A percentile compares a stretch with the other conserved stretches of the same genome.
phyloP scores from a whole-genome alignment of 2,888 invertebrate genomes.

The Tigriopus californicus region DNA sequence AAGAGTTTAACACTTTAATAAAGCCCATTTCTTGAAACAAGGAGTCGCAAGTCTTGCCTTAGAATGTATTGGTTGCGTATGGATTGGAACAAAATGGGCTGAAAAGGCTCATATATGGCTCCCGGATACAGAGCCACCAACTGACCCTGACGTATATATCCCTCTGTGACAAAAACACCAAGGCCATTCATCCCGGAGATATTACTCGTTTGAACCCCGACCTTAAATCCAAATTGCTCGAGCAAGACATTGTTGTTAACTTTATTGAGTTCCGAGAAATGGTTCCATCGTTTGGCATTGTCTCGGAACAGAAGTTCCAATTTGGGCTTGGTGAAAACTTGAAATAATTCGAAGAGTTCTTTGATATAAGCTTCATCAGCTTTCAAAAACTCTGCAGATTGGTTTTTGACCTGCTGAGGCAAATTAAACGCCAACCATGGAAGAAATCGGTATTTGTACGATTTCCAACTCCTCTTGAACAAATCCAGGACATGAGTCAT shows the following conservation, averaged over 20 bases:
- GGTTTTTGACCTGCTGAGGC: no score
- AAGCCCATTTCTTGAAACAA: no score
- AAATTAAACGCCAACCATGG: conserved; percentile 23
- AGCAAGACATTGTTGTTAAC: conserved; percentile 12
- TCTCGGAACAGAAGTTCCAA: no score
- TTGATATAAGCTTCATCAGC: no score
- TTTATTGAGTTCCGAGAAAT: conserved; percentile 13
- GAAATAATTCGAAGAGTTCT: no score
- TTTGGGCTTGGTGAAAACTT: no score
- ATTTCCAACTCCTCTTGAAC: conserved; percentile 20
- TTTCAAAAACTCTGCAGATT: no score
- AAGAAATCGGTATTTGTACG: conserved; percentile 24
- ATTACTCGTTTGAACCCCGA: conserved; percentile 19
- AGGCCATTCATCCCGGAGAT: conserved; percentile 21
- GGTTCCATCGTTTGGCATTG: no score
- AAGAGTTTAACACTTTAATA: no score
- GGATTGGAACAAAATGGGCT: conserved; percentile 32
- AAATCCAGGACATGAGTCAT: no score
- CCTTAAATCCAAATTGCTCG: conserved; percentile 17
- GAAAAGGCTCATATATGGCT: conserved; percentile 29
- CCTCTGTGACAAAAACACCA: conserved; percentile 16
- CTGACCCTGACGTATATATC: conserved; percentile 20
- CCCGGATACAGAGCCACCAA: conserved; percentile 25
- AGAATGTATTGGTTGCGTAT: conserved; percentile 30
- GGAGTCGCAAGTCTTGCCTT: no score